Evolutionary conservation across 2,888 invertebrate species (phyloP).

Genomic region (Neoascia interrupta): DNA sequence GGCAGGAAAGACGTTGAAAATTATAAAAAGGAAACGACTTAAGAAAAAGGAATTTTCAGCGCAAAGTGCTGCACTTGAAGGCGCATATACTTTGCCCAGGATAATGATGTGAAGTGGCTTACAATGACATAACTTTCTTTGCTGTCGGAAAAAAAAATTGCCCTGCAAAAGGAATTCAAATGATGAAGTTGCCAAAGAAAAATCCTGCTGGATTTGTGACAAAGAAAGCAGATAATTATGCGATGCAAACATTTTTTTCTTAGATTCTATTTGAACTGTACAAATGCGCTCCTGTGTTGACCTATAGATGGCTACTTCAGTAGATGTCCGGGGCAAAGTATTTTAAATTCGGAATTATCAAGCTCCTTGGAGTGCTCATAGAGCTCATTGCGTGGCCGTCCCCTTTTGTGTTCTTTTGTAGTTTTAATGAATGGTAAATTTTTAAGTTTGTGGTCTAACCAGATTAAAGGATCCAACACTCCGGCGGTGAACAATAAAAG

Average conservation of each 20-base stretch:
- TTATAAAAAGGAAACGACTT: slow-evolving; percentile 63
- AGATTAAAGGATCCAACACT: slow-evolving; percentile 31
- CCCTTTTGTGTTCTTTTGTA: slow-evolving; percentile 38
- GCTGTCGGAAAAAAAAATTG: no score
- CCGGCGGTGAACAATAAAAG: slow-evolving; percentile 11
- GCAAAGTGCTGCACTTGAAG: slow-evolving; percentile 17
- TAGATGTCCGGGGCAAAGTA: no score
- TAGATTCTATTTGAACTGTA: slow-evolving; percentile 1
- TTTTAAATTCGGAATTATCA: no score
- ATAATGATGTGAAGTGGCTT: slow-evolving; percentile 53
- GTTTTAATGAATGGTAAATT: slow-evolving; percentile 39
- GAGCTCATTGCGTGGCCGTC: no score
- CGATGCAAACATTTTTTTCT: slow-evolving; percentile 23
- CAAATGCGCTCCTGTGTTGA: slow-evolving; percentile 16
- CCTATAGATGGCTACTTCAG: slow-evolving; percentile 11
- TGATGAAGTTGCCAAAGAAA: slow-evolving; percentile 16
- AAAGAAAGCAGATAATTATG: slow-evolving; percentile 35
- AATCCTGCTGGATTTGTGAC: not conserved
- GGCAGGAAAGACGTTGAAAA: slow-evolving; percentile 30
- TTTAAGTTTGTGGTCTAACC: slow-evolving; percentile 16
- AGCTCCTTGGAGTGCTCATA: no score
- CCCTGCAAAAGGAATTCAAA: slow-evolving; percentile 50
- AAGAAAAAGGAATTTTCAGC: slow-evolving; percentile 6
- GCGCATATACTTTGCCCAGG: slow-evolving; percentile 3
- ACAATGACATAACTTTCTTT: slow-evolving; percentile 25